Evolutionary conservation across 2,888 invertebrate species (phyloP), one percentile per base, ranked within the genome.

Genomic region (Agrochola lota): DNA sequence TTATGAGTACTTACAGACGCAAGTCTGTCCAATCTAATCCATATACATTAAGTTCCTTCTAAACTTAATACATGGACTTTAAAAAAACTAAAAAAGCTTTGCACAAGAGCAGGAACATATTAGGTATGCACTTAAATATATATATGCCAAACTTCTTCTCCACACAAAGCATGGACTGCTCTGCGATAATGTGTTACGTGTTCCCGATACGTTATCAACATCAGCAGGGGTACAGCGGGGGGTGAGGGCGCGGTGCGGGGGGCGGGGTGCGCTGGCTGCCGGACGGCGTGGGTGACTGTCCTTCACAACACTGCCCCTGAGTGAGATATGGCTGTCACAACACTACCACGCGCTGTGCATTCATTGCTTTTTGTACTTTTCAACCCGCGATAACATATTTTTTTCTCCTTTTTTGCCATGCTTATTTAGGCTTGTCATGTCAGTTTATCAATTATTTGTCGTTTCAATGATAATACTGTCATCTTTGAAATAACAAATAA

Each of bases 221-320:
- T 89, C 86, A 90, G 86, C 88, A 89, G 87, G 86, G 91, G 85
- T 85, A 81, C 85, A 85, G 81, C 79, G 77, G 87, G 80, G 87
- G 78, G 73, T 86, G 83, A 83, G 80, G 30, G 46, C 35, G n/a
- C 6, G 67, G 52, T 2, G 72, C n/a, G 76, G 83, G 77, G 78
- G 80, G 81, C 82, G 81, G 84, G 74, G 84, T 71, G 67, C 43
- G 66, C 40, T 85, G 83, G 85, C 68, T 71, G 86, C 93, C 90
- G 95, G 96, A 96, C 89, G 93, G 91, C 92, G 96, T 95, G 93
- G 96, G 96, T 91, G 93, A 88, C 87, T 94, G 96, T 94, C 95
- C 95, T 95, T 96, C 95, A 92, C 93, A 92, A 90, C 91, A 92
- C 91, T 94, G 94, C 93, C 93, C 93, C 93, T 93, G 92, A 91